Evolutionary conservation across 2,888 invertebrate genomes (phyloP).

Genomic region (Heliconius ismenius): DNA sequence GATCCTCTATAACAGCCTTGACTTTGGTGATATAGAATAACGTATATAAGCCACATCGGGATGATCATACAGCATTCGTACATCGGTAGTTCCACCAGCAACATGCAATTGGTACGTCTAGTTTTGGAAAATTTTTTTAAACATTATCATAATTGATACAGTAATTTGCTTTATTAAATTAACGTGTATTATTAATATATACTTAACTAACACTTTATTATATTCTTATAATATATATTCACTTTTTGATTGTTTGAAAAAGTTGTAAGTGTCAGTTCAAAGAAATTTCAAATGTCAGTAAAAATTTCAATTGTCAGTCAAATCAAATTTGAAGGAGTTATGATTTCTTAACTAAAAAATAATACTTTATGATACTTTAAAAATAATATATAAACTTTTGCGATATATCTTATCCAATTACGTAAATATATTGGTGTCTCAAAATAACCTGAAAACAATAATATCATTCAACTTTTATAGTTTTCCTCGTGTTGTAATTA

Average conservation of each 20-base stretch:
- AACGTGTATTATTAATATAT: neutral
- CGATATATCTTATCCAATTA: neutral
- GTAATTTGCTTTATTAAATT: conserved; percentile 1
- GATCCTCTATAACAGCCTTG: conserved; percentile 64
- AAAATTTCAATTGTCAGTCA: neutral
- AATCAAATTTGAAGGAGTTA: neutral
- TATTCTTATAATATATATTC: neutral
- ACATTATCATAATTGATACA: conserved; percentile 9
- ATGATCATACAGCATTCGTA: conserved; percentile 61
- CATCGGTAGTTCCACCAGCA: conserved; percentile 60
- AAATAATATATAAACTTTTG: neutral
- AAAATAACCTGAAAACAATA: neutral
- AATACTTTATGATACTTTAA: neutral
- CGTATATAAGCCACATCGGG: conserved; percentile 65
- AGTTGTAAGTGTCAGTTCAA: neutral
- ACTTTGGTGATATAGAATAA: conserved; percentile 54
- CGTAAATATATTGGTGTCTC: neutral
- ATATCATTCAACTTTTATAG: neutral
- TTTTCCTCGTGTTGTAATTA: neutral
- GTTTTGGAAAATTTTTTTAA: conserved; percentile 11
- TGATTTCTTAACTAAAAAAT: neutral
- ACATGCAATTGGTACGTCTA: conserved; percentile 75
- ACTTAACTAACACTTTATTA: neutral
- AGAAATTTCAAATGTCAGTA: neutral
- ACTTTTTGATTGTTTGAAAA: neutral